Conservation (phyloP, 1,140 invertebrate species). For the Berghia stephanieae region DNA sequence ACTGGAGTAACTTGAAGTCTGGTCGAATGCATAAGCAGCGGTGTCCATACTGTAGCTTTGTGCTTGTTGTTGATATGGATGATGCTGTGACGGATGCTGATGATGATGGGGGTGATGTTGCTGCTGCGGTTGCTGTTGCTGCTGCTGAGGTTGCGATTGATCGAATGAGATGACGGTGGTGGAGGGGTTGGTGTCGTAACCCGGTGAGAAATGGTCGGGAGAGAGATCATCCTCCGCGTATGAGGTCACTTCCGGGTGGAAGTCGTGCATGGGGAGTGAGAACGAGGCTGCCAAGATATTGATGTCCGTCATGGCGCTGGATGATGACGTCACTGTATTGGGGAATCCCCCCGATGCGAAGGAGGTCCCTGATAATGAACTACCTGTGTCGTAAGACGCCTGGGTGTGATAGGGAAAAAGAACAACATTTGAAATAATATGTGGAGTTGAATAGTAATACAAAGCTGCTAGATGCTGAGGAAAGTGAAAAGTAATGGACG, state of each 20-base stretch:
- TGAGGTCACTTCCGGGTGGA: conserved; percentile 44
- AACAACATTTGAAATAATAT: not conserved
- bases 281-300: conserved; percentile 45
- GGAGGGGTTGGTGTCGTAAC: conserved; percentile 32
- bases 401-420: conserved; percentile 14
- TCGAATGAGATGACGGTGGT: conserved; percentile 35
- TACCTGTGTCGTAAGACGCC: conserved; percentile 39
- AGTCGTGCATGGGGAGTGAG: conserved; percentile 45
- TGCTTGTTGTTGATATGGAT: conserved; percentile 9
- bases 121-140: conserved; percentile 27
- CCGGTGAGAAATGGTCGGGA: conserved; percentile 41
- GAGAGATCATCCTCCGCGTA: conserved; percentile 42
- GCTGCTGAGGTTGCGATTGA: conserved; percentile 16
- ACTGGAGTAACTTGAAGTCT: no score
- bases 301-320: conserved; percentile 44
- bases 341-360: conserved; percentile 36
- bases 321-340: conserved; percentile 35
- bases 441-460: no score
- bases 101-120: conserved; percentile 11
- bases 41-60: conserved; percentile 18
- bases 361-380: conserved; percentile 34
- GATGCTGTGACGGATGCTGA: not conserved
- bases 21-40: no score
- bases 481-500: no score
- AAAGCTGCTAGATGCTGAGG: no score